Evolutionary conservation across 2,113 vertebrate genomes (phyloP).

Genomic region (Ellobius talpinus): DNA sequence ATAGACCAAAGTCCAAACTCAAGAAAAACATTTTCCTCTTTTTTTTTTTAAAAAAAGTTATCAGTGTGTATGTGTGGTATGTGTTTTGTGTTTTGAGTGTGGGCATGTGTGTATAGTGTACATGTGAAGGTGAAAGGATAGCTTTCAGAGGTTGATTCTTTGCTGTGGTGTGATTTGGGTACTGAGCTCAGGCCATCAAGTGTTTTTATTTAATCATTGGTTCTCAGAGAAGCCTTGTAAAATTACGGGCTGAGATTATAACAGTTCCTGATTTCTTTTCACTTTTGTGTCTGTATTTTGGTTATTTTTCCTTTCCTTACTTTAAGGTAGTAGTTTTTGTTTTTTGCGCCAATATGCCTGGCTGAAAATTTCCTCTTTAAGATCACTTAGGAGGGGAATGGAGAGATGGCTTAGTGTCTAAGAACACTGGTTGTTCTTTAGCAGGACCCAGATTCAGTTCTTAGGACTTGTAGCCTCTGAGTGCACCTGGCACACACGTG

Average conservation of each 20-base stretch:
- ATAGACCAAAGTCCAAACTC: background rate
- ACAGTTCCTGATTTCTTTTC: slow-evolving; percentile 24
- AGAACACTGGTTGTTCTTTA: too few species aligned
- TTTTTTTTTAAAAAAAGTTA: too few species aligned
- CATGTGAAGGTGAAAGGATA: background rate
- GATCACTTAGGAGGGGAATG: too few species aligned
- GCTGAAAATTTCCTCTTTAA: too few species aligned
- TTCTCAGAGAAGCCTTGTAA: background rate
- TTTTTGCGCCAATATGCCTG: too few species aligned
- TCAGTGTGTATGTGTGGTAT: too few species aligned
- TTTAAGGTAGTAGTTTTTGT: too few species aligned
- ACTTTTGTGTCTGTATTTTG: background rate
- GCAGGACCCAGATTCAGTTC: background rate
- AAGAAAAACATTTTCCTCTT: background rate
- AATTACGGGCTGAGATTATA: background rate
- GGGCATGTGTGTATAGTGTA: too few species aligned
- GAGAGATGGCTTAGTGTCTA: too few species aligned
- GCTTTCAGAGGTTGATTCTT: background rate
- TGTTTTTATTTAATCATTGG: background rate
- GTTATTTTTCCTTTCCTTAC: background rate
- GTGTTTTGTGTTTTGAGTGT: too few species aligned
- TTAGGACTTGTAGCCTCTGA: background rate
- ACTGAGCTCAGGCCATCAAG: background rate
- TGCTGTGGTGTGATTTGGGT: background rate
- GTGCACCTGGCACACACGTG: background rate